A percentile compares a stretch with the other conserved stretches of the same genome.
These are phyloP conservation scores for Ceratosolen solmsi DNA, from an alignment of 1,140 invertebrate genomes.

Conservation along the genomic window DNA sequence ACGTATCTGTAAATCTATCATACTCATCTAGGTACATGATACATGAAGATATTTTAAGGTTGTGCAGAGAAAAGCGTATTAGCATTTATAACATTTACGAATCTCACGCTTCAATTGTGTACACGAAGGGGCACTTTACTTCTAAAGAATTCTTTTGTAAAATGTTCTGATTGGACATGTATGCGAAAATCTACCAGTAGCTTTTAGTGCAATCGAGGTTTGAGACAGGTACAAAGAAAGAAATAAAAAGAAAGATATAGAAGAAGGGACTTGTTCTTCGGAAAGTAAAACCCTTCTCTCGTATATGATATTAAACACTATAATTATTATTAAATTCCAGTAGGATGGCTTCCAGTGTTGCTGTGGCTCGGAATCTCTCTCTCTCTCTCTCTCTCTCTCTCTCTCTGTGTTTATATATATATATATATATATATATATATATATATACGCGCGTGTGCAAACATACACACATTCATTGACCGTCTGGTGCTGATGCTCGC, in stretches of 20 bases:
- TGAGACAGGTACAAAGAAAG: background rate
- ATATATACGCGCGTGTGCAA: slow-evolving; percentile 2
- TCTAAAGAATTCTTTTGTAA: background rate
- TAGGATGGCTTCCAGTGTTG: slow-evolving; percentile 74
- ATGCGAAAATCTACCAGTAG: background rate
- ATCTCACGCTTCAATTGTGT: background rate
- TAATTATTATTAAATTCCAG: slow-evolving; percentile 75
- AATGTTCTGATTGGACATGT: background rate
- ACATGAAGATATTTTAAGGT: background rate
- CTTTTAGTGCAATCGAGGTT: slow-evolving; percentile 32
- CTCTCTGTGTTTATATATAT: background rate
- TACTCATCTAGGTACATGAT: background rate
- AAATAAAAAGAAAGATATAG: background rate
- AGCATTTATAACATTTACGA: background rate
- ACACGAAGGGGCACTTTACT: background rate
- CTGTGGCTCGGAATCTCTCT: slow-evolving; percentile 51
- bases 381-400: slow-evolving; percentile 17
- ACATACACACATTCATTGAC: too few species aligned
- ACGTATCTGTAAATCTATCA: slow-evolving; percentile 2
- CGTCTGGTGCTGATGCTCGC: slow-evolving; percentile 41
- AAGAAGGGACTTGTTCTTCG: background rate
- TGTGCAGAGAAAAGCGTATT: background rate
- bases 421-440: background rate
- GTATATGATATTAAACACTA: slow-evolving; percentile 74
- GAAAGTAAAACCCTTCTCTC: slow-evolving; percentile 50